Conservation (phyloP, 2,888 invertebrate genomes). For the Beris chalybata region DNA sequence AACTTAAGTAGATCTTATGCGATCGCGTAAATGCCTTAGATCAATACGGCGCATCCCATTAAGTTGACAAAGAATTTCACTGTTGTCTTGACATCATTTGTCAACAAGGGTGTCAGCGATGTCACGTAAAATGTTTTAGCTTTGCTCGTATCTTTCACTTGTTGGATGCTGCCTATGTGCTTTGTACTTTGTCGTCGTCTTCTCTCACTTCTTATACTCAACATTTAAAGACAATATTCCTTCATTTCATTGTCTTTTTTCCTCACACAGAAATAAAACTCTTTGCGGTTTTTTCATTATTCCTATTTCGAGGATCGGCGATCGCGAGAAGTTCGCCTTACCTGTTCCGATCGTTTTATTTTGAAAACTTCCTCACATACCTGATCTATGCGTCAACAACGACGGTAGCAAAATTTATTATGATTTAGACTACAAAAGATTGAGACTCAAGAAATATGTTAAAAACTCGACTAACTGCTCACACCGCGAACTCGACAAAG, state of each 20-base stretch:
- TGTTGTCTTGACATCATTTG: constrained; percentile 38
- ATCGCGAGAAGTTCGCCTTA: too few relatives aligned
- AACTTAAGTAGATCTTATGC: constrained; percentile 22
- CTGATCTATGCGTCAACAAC: too few relatives aligned
- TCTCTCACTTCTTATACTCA: constrained; percentile 11
- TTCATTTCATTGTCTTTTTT: constrained; percentile 19
- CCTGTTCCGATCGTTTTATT: too few relatives aligned
- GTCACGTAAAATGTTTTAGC: constrained; percentile 33
- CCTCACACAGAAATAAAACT: constrained; percentile 25
- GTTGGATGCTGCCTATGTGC: neutral
- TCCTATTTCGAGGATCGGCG: too few relatives aligned
- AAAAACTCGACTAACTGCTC: too few relatives aligned
- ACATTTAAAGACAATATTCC: constrained; percentile 10
- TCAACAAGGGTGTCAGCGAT: constrained; percentile 39
- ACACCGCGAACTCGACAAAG: too few relatives aligned
- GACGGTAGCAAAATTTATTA: too few relatives aligned
- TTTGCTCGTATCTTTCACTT: neutral
- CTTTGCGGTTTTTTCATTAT: neutral
- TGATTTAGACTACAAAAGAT: too few relatives aligned
- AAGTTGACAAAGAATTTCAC: constrained; percentile 35
- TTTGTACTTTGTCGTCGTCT: constrained; percentile 15
- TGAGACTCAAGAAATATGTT: too few relatives aligned
- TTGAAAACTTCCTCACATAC: too few relatives aligned
- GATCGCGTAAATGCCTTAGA: constrained; percentile 25
- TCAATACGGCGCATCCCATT: constrained; percentile 21